Percentiles rank a stretch among this genome's conserved stretches.
phyloP scores from a whole-genome alignment of 2,113 vertebrate genomes.

The Lagopus muta region DNA sequence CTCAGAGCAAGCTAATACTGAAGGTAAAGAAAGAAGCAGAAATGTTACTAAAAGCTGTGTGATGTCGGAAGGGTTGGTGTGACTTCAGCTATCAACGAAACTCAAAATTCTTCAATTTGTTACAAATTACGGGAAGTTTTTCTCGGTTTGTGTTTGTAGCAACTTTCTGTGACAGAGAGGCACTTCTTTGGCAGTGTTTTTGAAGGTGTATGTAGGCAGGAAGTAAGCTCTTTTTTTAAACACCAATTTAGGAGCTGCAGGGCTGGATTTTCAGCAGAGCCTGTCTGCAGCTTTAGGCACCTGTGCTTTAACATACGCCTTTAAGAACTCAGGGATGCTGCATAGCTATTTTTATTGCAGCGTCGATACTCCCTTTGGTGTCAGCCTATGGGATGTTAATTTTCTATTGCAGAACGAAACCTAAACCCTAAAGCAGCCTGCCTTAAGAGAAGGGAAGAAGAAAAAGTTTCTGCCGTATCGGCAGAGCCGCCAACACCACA shows the following conservation, averaged over 20 bases:
- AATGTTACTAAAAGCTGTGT: rapidly evolving
- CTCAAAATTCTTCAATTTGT: neutral
- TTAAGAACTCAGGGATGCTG: neutral
- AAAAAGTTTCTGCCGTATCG: constrained; percentile 94
- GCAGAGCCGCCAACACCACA: constrained; percentile 89
- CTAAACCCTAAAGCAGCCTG: constrained; percentile 99
- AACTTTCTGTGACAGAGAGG: neutral
- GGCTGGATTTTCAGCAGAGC: neutral
- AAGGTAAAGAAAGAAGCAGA: neutral
- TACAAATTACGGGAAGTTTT: neutral
- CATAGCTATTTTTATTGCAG: neutral
- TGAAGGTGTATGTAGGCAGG: neutral
- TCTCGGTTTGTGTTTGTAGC: neutral
- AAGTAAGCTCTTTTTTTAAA: neutral
- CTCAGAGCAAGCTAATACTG: neutral
- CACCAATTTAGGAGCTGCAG: neutral
- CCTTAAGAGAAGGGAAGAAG: constrained; percentile 99
- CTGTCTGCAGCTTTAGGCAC: neutral
- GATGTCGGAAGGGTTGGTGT: neutral
- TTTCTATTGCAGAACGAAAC: constrained; percentile 88
- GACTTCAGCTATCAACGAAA: neutral
- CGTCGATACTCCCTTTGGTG: rapidly evolving
- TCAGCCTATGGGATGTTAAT: neutral
- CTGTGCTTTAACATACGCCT: neutral
- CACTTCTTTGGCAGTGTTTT: neutral